A percentile compares a stretch with the other conserved stretches of the same genome.
These are phyloP conservation scores for Hydrophis major DNA, from an alignment of 2,797 vertebrate genomes.

Conservation along the genomic window DNA sequence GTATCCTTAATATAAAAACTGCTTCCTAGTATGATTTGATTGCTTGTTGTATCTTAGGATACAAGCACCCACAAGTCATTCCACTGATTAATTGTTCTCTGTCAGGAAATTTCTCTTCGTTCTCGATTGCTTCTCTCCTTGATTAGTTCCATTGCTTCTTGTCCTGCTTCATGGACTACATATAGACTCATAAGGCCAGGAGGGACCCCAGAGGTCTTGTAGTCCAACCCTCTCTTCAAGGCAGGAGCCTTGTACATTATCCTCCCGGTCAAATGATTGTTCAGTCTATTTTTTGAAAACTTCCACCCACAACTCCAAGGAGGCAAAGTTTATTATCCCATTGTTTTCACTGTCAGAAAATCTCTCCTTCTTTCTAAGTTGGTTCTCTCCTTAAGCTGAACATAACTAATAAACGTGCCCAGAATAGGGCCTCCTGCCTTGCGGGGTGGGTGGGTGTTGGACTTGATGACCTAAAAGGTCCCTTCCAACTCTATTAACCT, in stretches of 20 bases:
- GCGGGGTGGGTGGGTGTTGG: no score
- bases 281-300: not conserved
- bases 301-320: accelerated
- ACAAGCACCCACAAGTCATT: not conserved
- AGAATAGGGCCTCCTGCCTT: no score
- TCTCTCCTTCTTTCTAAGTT: not conserved
- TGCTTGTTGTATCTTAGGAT: no score
- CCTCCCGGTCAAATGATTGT: not conserved
- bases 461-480: no score
- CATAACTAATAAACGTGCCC: not conserved
- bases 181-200: not conserved
- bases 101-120: not conserved
- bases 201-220: not conserved
- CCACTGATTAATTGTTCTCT: not conserved
- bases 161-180: not conserved
- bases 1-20: no score
- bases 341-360: not conserved
- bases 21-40: no score
- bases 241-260: not conserved
- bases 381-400: not conserved
- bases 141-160: not conserved
- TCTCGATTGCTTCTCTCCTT: not conserved
- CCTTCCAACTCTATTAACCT: no score
- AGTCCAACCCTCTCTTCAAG: not conserved
- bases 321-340: not conserved